phyloP scores from a whole-genome alignment of 2,888 invertebrate genomes.

The Watsonalla binaria region DNA sequence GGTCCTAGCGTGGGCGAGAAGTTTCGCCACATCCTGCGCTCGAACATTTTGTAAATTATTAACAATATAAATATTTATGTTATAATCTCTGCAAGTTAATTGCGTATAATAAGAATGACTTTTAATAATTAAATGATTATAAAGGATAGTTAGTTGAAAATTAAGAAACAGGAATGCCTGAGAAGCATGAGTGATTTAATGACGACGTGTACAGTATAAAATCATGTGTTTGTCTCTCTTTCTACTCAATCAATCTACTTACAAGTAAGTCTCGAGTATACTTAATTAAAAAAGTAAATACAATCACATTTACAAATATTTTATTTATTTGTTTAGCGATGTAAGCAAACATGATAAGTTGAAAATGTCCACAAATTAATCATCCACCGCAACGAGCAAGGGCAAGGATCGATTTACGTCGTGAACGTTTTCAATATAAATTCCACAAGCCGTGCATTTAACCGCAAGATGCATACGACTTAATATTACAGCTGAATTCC shows the following conservation, averaged over 20 bases:
- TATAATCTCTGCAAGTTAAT: constrained; percentile 9
- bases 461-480: constrained; percentile 26
- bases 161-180: too few species aligned
- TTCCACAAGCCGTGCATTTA: constrained; percentile 30
- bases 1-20: constrained; percentile 27
- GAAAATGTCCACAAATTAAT: background rate
- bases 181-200: too few species aligned
- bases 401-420: constrained; percentile 15
- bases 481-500: constrained; percentile 27
- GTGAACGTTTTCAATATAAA: constrained; percentile 40
- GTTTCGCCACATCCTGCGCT: constrained; percentile 32
- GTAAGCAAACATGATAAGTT: too few species aligned
- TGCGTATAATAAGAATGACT: background rate
- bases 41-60: constrained; percentile 17
- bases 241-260: too few species aligned
- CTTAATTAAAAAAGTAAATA: too few species aligned
- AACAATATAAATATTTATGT: constrained; percentile 17
- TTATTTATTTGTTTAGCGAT: too few species aligned
- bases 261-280: too few species aligned
- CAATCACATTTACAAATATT: too few species aligned
- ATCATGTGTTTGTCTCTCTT: too few species aligned
- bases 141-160: too few species aligned
- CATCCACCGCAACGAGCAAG: background rate
- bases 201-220: too few species aligned
- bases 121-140: too few species aligned